These are phyloP conservation scores for Ariolimax columbianus DNA, from an alignment of 2,888 invertebrate species.

Conservation along the genomic window DNA sequence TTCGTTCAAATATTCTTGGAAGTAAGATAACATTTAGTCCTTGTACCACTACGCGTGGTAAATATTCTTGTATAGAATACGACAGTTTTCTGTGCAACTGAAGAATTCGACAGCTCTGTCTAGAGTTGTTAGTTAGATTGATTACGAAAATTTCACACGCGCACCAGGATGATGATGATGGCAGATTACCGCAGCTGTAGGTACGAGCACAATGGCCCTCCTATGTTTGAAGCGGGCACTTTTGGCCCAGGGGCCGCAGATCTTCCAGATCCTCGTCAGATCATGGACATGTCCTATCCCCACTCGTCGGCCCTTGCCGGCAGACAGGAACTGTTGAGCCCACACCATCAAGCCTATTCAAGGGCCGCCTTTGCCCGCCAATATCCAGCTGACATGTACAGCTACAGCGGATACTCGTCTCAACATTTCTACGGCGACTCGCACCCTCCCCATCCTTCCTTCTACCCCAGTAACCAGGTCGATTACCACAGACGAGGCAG, in stretches of 20 bases:
- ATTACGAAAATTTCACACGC: background rate
- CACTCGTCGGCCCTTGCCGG: slow-evolving; percentile 58
- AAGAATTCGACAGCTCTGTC: no score
- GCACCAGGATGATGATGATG: slow-evolving; percentile 72
- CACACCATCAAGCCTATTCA: slow-evolving; percentile 60
- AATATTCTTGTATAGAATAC: no score
- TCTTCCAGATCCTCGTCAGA: slow-evolving; percentile 68
- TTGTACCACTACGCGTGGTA: no score
- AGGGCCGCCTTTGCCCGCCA: slow-evolving; percentile 54
- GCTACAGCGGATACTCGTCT: slow-evolving; percentile 57
- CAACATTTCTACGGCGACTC: slow-evolving; percentile 54
- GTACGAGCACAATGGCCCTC: slow-evolving; percentile 68
- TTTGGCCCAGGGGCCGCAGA: slow-evolving; percentile 56
- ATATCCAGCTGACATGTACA: slow-evolving; percentile 62
- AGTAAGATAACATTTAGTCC: no score
- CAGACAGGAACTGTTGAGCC: slow-evolving; percentile 61
- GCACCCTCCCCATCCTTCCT: slow-evolving; percentile 33
- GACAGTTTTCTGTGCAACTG: no score
- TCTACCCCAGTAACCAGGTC: slow-evolving; percentile 21
- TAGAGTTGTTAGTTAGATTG: background rate
- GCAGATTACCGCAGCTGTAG: slow-evolving; percentile 76
- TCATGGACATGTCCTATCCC: slow-evolving; percentile 72
- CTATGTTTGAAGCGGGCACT: slow-evolving; percentile 43
- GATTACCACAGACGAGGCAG: slow-evolving; percentile 37
- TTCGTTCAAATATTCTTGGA: no score